Base-by-base conservation (phyloP, 1,140 invertebrate species). In the Zaprionus gabonicus region DNA sequence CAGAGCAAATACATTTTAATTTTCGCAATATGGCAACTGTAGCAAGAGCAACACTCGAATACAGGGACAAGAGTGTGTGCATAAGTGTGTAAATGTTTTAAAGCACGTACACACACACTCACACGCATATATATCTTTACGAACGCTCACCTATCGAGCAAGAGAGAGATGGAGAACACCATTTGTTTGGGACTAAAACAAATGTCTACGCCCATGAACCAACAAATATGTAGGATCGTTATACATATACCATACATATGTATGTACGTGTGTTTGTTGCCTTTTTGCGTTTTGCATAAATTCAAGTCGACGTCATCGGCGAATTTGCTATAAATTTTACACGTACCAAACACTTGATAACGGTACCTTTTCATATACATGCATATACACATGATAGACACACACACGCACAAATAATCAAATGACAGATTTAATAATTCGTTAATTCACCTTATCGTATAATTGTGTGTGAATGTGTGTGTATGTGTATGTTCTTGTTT, bases 261-360 rank as follows among this genome's bases (percentile, higher is more conserved):
- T 46, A n/a, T 23, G 27, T 15, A 44, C 13, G 31, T 58, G 28
- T 53, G 25, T 53, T 57, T 28, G 17, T 57, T 62, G 64, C 56
- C 78, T 81, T 84, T 79, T 88, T 88, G 84, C 84, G 84, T 88
- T 84, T 81, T 84, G 69, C 85, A 90, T 90, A 81, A 90, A 90
- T 71, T 81, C 56, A 49, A 31, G 31, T 23, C 41, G 20, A 36
- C 75, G 58, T 67, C 72, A 70, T 64, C 49, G 23, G 49, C 70
- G 15, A 77, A 73, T 70, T 78, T 25, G 58, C 55, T 69, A 72
- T 25, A 46, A 65, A 44, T 75, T 49, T 70, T 78, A n/a, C 75
- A 80, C 76, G 64, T 63, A 15, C 23, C 38, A 76, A 79, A 76
- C 53, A 62, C 44, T 63, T 63, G 78, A 87, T 87, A 87, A 80